phyloP scores from a whole-genome alignment of 2,888 invertebrate species.

The Thumatha senex region DNA sequence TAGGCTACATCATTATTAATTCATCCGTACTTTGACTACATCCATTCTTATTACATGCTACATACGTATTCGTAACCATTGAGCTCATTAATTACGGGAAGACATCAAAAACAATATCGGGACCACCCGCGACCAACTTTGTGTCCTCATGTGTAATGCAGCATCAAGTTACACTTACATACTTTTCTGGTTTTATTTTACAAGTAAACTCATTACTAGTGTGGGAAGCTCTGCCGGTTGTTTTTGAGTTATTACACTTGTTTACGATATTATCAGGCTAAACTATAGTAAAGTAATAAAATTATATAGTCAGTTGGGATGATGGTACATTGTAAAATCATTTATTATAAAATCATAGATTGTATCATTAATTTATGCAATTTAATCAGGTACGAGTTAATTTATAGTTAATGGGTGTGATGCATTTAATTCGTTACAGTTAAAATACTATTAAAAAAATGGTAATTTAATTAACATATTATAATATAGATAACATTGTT shows the following conservation, averaged over 20 bases:
- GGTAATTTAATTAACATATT: constrained; percentile 5
- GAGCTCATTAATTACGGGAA: constrained; percentile 63
- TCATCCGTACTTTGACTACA: constrained; percentile 19
- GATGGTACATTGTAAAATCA: constrained; percentile 11
- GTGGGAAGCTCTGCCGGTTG: constrained; percentile 22
- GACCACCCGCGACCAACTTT: constrained; percentile 69
- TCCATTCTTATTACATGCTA: constrained; percentile 37
- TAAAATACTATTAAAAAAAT: constrained; percentile 5
- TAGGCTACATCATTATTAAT: too few relatives aligned
- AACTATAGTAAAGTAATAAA: constrained; percentile 9
- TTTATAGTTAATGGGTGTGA: constrained; percentile 4
- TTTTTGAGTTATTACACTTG: constrained; percentile 12
- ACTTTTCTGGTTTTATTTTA: constrained; percentile 21
- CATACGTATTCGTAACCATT: constrained; percentile 45
- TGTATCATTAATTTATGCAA: constrained; percentile 16
- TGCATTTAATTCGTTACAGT: neutral
- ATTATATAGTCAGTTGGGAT: constrained; percentile 10
- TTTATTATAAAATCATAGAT: constrained; percentile 9
- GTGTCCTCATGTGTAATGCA: constrained; percentile 42
- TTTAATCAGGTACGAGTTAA: constrained; percentile 10
- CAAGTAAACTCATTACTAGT: constrained; percentile 13
- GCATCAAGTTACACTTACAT: constrained; percentile 59
- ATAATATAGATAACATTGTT: constrained; percentile 1
- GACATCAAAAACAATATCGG: constrained; percentile 42
- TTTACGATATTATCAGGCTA: constrained; percentile 9